Evolutionary conservation across 2,113 vertebrate genomes (phyloP).

Genomic region (Ageneiosus marmoratus): DNA sequence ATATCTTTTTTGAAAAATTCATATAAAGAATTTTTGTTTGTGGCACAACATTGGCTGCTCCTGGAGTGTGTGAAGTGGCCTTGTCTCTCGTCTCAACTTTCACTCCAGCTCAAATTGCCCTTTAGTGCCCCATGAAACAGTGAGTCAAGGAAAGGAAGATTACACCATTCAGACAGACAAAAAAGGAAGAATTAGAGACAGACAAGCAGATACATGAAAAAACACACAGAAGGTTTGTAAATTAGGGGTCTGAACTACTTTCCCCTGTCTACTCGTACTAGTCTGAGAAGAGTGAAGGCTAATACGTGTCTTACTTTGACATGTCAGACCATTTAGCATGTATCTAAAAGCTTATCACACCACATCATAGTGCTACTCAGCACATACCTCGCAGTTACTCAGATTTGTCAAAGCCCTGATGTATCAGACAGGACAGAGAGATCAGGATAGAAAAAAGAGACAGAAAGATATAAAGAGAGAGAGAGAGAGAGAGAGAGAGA

Average conservation of each 20-base stretch:
- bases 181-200: neutral
- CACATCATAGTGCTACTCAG: neutral
- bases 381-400: neutral
- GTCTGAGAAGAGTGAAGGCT: neutral
- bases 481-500: neutral
- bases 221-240: neutral
- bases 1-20: neutral
- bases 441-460: neutral
- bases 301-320: neutral
- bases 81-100: constrained; percentile 20
- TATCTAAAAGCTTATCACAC: neutral
- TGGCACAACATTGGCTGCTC: constrained; percentile 15
- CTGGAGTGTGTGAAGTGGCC: constrained; percentile 22
- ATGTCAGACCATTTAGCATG: neutral
- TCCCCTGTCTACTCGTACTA: neutral
- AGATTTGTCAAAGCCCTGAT: neutral
- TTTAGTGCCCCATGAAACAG: neutral
- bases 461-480: neutral
- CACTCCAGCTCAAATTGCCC: neutral
- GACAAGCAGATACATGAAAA: neutral
- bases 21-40: constrained; percentile 14
- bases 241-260: neutral
- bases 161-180: neutral
- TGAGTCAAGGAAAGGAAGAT: neutral
- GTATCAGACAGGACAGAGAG: neutral